Evolutionary conservation across 2,888 invertebrate genomes (phyloP), one percentile per base, ranked within the genome.

Genomic region (Orchestes rusci): DNA sequence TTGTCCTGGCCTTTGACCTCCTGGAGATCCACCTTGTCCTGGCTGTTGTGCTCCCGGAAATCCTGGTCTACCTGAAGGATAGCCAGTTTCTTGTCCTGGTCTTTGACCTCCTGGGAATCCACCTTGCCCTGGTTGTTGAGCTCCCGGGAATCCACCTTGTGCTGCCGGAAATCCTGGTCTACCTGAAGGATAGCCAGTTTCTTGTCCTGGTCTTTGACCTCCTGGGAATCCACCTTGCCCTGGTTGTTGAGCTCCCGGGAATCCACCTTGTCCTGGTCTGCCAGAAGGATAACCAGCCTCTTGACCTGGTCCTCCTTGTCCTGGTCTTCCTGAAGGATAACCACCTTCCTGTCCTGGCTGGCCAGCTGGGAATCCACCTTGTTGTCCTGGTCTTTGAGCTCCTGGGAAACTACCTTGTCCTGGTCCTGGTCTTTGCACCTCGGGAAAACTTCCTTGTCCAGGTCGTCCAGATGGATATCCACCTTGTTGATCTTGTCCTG

Each of bases 311-410:
- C 31, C 34, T n/a, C 12, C 23, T 23, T 23, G 23, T 7, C 23
- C 23, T 23, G 23, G 7, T 23, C 7, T 23, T 7, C 7, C 10
- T 23, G 23, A 31, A 12, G 33, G 33, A 33, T 33, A 33, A 10
- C 18, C 33, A 12, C n/a, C 8, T 10, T 15, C 19, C 55, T 7
- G 65, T 63, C 46, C 63, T 65, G 19, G 32, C 7, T 19, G 16
- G 10, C 27, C 10, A 29, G 15, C 41, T 20, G 17, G 39, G 18
- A 15, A 15, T 10, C 30, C 39, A 30, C 7, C 12, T 18, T 19
- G 3, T 18, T 23, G 5, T 10, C 37, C 39, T 38, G 18, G 39
- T 2, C 10, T n/a, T 8, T 5, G 10, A 7, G 23, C 23, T n/a
- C n/a, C n/a, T 28, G 15, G n/a, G 43, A 33, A 27, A 12, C 39